phyloP scores from a whole-genome alignment of 2,113 vertebrate genomes.

The Lepisosteus osseus region DNA sequence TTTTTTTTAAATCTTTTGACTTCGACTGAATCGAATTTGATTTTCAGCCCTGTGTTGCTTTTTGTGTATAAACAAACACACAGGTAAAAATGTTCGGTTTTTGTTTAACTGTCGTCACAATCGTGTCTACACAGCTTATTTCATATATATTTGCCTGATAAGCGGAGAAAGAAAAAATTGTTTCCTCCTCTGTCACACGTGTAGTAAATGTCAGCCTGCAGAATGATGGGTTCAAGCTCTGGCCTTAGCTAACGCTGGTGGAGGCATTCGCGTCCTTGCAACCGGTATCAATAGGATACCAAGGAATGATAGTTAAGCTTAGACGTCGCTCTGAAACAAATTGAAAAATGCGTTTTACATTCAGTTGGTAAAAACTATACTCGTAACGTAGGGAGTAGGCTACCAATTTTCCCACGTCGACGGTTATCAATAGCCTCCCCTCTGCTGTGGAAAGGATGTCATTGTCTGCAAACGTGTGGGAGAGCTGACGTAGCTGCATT shows the following conservation, averaged over 20 bases:
- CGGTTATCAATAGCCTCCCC: neutral
- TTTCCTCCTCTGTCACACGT: constrained; percentile 10
- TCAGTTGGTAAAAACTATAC: neutral
- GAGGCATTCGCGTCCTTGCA: neutral
- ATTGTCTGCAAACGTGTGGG: constrained; percentile 1
- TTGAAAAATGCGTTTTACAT: neutral
- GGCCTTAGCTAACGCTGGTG: constrained; percentile 5
- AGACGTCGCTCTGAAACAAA: too few relatives aligned
- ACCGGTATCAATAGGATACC: neutral
- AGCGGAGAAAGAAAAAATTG: constrained; percentile 11
- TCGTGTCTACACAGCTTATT: neutral
- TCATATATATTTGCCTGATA: neutral
- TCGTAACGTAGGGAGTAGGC: neutral
- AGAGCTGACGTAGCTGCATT: neutral
- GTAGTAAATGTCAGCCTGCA: neutral
- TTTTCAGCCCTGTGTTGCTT: neutral
- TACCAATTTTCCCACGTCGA: neutral
- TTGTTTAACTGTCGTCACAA: neutral
- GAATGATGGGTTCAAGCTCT: constrained; percentile 21
- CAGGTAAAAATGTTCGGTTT: neutral
- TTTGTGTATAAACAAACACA: neutral
- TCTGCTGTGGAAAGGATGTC: neutral
- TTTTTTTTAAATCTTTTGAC: neutral
- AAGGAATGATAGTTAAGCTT: too few relatives aligned
- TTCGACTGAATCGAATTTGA: neutral